Percentiles rank a stretch among this genome's conserved stretches.
phyloP scores from a whole-genome alignment of 2,797 vertebrate species.

The Peromyscus aztecus region DNA sequence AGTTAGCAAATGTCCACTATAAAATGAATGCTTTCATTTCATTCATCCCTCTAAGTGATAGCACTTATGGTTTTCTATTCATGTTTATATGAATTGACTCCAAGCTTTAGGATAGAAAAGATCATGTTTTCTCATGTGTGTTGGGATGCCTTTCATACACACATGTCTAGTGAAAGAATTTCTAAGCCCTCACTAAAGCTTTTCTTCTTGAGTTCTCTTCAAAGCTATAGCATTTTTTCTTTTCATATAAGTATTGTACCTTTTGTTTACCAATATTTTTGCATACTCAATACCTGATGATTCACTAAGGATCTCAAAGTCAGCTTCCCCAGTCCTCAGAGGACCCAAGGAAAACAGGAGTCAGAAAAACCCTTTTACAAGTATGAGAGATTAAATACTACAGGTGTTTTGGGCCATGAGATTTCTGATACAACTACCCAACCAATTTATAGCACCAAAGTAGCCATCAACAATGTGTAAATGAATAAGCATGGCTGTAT shows the following conservation, averaged over 20 bases:
- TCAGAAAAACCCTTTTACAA: not conserved
- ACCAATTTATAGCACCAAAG: not conserved
- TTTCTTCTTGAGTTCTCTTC: not conserved
- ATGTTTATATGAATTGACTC: not conserved
- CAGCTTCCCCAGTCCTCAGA: not conserved
- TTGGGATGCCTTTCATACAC: not conserved
- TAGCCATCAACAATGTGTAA: not conserved
- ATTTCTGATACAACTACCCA: not conserved
- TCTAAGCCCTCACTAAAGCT: not conserved
- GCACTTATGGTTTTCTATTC: not conserved
- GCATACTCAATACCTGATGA: not conserved
- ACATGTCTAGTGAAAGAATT: not conserved
- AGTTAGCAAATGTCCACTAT: slow-evolving; percentile 1
- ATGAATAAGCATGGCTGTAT: not conserved
- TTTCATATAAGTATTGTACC: not conserved
- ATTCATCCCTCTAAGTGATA: not conserved
- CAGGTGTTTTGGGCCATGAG: not conserved
- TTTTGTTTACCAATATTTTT: not conserved
- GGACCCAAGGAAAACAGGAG: not conserved
- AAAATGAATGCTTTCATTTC: slow-evolving; percentile 26
- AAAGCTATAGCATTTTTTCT: not conserved
- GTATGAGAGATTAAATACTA: not conserved
- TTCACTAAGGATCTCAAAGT: not conserved
- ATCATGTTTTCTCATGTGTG: not conserved
- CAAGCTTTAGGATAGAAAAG: not conserved